These are phyloP conservation scores for Thrips palmi DNA, from an alignment of 1,140 invertebrate species.

Conservation along the genomic window DNA sequence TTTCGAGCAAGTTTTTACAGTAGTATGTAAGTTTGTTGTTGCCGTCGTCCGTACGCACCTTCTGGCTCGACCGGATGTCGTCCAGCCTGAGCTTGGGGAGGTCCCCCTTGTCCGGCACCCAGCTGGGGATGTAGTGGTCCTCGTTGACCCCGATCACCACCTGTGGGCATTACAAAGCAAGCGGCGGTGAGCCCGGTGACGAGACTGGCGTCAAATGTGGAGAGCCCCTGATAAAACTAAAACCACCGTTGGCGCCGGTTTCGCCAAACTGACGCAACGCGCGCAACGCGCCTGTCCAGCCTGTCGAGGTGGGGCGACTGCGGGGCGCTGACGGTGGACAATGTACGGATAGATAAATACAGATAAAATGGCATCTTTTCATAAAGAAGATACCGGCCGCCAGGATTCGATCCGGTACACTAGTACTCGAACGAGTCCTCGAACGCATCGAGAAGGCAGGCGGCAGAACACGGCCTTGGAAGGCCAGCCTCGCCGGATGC, in stretches of 20 bases:
- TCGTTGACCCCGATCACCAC: slow-evolving; percentile 20
- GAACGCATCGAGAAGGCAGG: too few relatives aligned
- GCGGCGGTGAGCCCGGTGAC: not conserved
- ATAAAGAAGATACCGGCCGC: too few relatives aligned
- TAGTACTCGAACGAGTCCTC: too few relatives aligned
- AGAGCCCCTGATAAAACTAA: not conserved
- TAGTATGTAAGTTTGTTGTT: not conserved
- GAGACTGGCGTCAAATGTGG: too few relatives aligned
- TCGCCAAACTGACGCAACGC: not conserved
- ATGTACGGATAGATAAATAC: too few relatives aligned
- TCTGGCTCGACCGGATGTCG: slow-evolving; percentile 14
- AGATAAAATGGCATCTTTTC: too few relatives aligned
- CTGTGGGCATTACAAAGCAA: slow-evolving; percentile 2
- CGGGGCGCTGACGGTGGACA: not conserved
- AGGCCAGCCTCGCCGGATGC: too few relatives aligned
- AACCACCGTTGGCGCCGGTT: not conserved
- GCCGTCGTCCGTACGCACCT: slow-evolving; percentile 18
- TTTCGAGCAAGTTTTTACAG: not conserved
- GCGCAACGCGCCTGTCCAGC: not conserved
- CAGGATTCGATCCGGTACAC: too few relatives aligned
- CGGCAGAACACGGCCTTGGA: too few relatives aligned
- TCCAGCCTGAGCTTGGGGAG: slow-evolving; percentile 18
- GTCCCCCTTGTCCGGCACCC: slow-evolving; percentile 25
- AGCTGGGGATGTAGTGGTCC: slow-evolving; percentile 27
- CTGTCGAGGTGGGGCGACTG: not conserved